Conservation (phyloP, 2,888 invertebrate species). For the Epiperipatus broadwayi region DNA sequence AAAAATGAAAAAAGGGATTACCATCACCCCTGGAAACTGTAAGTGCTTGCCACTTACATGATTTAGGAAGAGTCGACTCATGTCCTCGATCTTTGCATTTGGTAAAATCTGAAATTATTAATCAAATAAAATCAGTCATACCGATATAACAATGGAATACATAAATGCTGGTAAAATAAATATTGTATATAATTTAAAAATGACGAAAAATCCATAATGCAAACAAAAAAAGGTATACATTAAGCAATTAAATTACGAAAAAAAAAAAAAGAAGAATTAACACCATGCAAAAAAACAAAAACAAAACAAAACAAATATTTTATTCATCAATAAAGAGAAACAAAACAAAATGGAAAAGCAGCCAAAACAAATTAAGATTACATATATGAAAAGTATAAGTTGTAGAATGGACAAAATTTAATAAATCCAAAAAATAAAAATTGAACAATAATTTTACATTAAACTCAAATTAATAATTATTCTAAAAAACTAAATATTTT, state of each 20-base stretch:
- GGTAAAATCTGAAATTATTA: conserved; percentile 77
- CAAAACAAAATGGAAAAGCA: no score
- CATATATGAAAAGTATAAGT: no score
- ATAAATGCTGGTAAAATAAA: conserved; percentile 4
- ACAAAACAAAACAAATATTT: no score
- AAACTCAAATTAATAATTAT: no score
- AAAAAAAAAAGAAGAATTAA: background rate
- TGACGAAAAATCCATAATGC: background rate
- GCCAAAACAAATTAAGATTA: no score
- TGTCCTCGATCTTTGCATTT: conserved; percentile 95
- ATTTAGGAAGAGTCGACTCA: conserved; percentile 84
- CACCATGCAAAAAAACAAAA: no score
- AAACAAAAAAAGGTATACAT: background rate
- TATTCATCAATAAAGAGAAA: no score
- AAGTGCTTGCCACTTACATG: conserved; percentile 78
- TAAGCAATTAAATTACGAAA: background rate
- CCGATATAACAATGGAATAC: conserved; percentile 15
- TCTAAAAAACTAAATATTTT: no score
- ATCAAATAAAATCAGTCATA: no score
- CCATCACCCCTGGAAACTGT: conserved; percentile 83
- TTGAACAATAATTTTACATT: no score
- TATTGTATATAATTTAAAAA: conserved; percentile 11
- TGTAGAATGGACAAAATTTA: no score
- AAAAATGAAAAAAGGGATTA: conserved; percentile 33
- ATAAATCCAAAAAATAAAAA: no score